phyloP scores from a whole-genome alignment of 2,797 vertebrate genomes.

The Micropoecilia bifurca region DNA sequence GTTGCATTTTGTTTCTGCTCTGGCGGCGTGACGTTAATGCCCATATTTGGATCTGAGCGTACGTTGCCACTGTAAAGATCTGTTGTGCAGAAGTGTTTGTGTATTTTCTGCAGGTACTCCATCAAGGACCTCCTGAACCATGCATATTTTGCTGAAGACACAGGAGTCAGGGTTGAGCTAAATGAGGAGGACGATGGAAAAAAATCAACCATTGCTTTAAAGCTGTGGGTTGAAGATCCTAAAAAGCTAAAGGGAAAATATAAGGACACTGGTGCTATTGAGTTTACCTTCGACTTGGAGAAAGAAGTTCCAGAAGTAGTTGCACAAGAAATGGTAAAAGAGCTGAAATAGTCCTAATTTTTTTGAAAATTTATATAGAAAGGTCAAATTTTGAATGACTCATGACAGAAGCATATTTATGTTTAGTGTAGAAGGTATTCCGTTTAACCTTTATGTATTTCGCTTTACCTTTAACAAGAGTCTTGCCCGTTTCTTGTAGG shows the following conservation, averaged over 20 bases:
- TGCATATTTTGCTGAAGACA: slow-evolving; percentile 98
- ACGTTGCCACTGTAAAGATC: slow-evolving; percentile 35
- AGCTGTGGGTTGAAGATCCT: slow-evolving; percentile 98
- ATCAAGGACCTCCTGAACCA: slow-evolving; percentile 99
- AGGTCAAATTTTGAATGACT: slow-evolving; percentile 1
- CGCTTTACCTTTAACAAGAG: not conserved
- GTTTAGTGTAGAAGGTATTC: slow-evolving; percentile 6
- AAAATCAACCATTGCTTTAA: slow-evolving; percentile 93
- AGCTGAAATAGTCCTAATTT: not conserved
- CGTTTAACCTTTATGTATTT: slow-evolving; percentile 5
- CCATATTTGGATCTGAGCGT: slow-evolving; percentile 46
- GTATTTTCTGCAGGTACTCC: slow-evolving; percentile 86
- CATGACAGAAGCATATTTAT: not conserved
- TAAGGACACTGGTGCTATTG: slow-evolving; percentile 97
- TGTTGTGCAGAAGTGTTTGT: slow-evolving; percentile 38
- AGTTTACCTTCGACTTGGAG: slow-evolving; percentile 95
- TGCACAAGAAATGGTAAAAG: slow-evolving; percentile 97
- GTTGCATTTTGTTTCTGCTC: slow-evolving; percentile 35
- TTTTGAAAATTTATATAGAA: not conserved
- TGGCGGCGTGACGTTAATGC: slow-evolving; percentile 35
- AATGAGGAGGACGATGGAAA: slow-evolving; percentile 97
- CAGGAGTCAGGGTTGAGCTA: slow-evolving; percentile 97
- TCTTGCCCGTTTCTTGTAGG: slow-evolving; percentile 75
- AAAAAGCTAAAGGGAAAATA: slow-evolving; percentile 99
- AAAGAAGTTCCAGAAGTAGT: slow-evolving; percentile 95